These are phyloP conservation scores for Drosophila incognita DNA, from an alignment of 2,888 invertebrate species.

Conservation along the genomic window DNA sequence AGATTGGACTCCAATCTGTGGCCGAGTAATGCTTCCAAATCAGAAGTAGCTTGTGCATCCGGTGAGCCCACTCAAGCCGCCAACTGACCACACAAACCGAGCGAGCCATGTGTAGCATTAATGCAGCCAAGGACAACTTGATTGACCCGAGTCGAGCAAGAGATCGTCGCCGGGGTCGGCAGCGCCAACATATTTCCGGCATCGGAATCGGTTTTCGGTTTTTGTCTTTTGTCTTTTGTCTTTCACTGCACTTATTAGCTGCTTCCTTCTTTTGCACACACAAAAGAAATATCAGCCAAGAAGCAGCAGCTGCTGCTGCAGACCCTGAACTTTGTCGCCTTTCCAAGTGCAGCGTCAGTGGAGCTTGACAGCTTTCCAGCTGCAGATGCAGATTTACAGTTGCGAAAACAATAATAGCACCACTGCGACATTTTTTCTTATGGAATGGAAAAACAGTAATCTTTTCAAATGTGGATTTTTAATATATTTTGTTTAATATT, in stretches of 20 bases:
- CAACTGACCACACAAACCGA: conserved; percentile 48
- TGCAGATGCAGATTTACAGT: background rate
- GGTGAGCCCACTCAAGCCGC: conserved; percentile 42
- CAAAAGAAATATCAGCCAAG: conserved; percentile 52
- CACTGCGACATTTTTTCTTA: background rate
- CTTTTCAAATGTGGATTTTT: background rate
- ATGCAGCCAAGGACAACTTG: conserved; percentile 61
- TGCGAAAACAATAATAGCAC: background rate
- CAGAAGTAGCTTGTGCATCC: conserved; percentile 24
- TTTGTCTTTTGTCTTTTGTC: conserved; percentile 49
- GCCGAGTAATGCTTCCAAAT: background rate
- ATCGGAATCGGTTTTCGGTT: conserved; percentile 17
- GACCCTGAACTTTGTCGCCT: conserved; percentile 75
- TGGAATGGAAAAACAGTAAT: background rate
- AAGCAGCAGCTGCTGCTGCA: conserved; percentile 34
- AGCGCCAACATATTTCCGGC: conserved; percentile 71
- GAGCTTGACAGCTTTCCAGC: conserved; percentile 26
- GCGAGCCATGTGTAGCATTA: conserved; percentile 12
- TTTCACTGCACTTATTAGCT: conserved; percentile 69
- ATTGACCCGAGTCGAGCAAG: conserved; percentile 37
- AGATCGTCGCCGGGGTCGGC: conserved; percentile 35
- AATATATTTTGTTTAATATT: background rate
- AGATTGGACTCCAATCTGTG: background rate
- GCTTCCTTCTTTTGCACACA: conserved; percentile 59
- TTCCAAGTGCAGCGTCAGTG: conserved; percentile 35